phyloP scores from a whole-genome alignment of 2,888 invertebrate genomes.

The Parnassius mnemosyne region DNA sequence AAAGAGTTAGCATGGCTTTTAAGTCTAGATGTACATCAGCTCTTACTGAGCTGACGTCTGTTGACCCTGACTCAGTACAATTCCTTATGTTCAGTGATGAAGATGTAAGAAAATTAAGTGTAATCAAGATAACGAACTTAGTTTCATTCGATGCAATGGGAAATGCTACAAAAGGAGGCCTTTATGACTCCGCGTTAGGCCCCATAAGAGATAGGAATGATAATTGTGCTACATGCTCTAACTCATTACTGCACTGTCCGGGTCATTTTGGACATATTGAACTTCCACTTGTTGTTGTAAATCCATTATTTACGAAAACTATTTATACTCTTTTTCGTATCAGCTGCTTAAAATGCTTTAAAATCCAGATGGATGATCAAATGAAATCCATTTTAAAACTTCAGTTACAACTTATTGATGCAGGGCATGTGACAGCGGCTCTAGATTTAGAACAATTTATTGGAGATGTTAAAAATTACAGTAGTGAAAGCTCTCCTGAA shows the following conservation, averaged over 20 bases:
- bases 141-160: conserved; percentile 90
- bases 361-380: conserved; percentile 80
- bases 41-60: conserved; percentile 52
- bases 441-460: conserved; percentile 81
- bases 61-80: conserved; percentile 68
- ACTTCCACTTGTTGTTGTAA: conserved; percentile 92
- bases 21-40: conserved; percentile 52
- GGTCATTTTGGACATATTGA: conserved; percentile 98
- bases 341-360: conserved; percentile 86
- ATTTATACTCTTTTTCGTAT: conserved; percentile 84
- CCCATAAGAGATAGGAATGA: conserved; percentile 83
- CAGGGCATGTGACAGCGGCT: conserved; percentile 87
- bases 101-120: conserved; percentile 89
- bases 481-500: conserved; percentile 61
- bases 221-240: conserved; percentile 90
- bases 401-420: conserved; percentile 86
- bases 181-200: conserved; percentile 93
- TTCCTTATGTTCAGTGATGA: conserved; percentile 88
- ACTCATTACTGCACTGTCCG: conserved; percentile 84
- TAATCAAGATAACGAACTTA: conserved; percentile 88
- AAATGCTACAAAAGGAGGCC: conserved; percentile 90
- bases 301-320: conserved; percentile 92
- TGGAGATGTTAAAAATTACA: conserved; percentile 54
- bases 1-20: conserved; percentile 47
- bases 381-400: conserved; percentile 82